These are phyloP conservation scores for Amblyteles armatorius DNA, from an alignment of 2,888 invertebrate genomes.

Conservation along the genomic window DNA sequence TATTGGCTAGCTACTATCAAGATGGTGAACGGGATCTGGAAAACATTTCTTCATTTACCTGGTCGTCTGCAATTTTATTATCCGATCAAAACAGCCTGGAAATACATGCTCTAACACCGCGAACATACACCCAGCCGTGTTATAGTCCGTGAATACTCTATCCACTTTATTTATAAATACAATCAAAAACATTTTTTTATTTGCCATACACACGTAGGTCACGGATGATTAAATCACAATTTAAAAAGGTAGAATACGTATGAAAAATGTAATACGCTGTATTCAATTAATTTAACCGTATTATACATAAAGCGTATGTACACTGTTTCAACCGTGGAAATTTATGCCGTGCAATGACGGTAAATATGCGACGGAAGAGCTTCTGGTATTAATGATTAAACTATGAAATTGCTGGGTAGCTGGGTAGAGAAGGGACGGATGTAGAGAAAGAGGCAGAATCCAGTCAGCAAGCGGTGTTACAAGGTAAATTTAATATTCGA, in stretches of 20 bases:
- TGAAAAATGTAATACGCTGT: too few species aligned
- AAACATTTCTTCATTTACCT: background rate
- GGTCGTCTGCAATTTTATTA: background rate
- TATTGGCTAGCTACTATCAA: background rate
- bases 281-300: too few species aligned
- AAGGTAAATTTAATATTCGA: slow-evolving; percentile 74
- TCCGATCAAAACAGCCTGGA: background rate
- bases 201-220: background rate
- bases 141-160: background rate
- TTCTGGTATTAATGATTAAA: background rate
- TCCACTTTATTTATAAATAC: background rate
- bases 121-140: background rate
- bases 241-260: background rate
- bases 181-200: background rate
- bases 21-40: background rate
- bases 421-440: slow-evolving; percentile 13
- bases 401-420: background rate
- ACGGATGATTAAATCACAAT: background rate
- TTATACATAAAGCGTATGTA: background rate
- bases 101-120: background rate
- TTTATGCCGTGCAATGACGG: background rate
- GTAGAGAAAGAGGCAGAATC: slow-evolving; percentile 52
- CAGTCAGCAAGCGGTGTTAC: slow-evolving; percentile 61
- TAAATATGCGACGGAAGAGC: slow-evolving; percentile 16
- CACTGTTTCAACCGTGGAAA: background rate